phyloP scores from a whole-genome alignment of 2,888 invertebrate genomes.

The Serripes groenlandicus region DNA sequence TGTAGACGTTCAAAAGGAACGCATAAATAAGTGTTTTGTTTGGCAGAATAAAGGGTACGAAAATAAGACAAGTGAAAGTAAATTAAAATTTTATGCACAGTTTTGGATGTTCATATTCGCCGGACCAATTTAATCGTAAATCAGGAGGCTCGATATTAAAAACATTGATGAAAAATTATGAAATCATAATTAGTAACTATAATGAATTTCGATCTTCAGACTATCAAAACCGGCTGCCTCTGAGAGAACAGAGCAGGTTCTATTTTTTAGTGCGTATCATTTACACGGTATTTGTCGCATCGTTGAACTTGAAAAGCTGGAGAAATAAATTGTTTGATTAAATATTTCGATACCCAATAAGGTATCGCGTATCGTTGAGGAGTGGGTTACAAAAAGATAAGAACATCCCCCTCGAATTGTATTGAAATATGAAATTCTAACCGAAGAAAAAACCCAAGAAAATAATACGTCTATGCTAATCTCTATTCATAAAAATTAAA shows the following conservation, averaged over 20 bases:
- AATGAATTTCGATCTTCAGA: background rate
- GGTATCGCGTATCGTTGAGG: slow-evolving; percentile 1
- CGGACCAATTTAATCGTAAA: no score
- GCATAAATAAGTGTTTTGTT: no score
- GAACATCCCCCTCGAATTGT: no score
- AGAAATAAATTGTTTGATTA: slow-evolving; percentile 40
- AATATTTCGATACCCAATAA: slow-evolving; percentile 29
- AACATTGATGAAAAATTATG: no score
- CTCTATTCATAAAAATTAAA: slow-evolving; percentile 2
- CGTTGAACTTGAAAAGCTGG: slow-evolving; percentile 25
- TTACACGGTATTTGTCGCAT: slow-evolving; percentile 42
- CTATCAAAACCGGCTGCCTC: background rate
- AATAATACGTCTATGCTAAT: slow-evolving; percentile 10
- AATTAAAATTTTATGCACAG: no score
- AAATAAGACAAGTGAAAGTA: no score
- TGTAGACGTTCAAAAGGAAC: no score
- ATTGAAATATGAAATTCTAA: background rate
- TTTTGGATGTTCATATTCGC: no score
- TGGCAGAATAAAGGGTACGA: no score
- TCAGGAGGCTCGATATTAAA: no score
- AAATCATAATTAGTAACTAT: background rate
- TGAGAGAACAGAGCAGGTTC: background rate
- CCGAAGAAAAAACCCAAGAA: no score
- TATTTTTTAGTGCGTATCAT: slow-evolving; percentile 31
- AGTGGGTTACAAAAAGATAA: no score